A percentile compares a stretch with the other conserved stretches of the same genome.
Evolutionary conservation across 2,888 invertebrate genomes (phyloP).

Genomic region (Conistra vaccinii): DNA sequence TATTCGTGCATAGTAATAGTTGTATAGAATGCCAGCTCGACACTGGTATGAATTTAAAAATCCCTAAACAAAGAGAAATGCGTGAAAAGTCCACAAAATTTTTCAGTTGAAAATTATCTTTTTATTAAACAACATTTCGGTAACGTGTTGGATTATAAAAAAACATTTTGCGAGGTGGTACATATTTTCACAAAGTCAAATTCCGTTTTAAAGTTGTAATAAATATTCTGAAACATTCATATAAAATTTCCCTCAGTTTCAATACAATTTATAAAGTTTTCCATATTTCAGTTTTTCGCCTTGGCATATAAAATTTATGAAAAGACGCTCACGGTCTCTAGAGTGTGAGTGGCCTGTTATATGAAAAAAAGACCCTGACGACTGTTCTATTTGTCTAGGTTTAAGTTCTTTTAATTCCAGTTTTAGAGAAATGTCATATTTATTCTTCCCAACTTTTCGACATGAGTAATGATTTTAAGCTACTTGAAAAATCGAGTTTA

Average conservation of each 20-base stretch:
- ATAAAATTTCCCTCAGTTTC: constrained; percentile 39
- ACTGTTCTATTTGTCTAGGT: constrained; percentile 50
- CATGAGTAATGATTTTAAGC: constrained; percentile 39
- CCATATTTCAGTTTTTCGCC: constrained; percentile 53
- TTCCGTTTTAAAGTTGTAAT: constrained; percentile 22
- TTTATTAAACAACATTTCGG: constrained; percentile 3
- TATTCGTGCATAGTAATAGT: constrained; percentile 29
- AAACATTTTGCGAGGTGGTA: background rate
- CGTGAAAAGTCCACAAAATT: background rate
- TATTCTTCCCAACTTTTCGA: constrained; percentile 22
- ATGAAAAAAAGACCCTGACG: constrained; percentile 39
- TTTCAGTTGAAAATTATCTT: background rate
- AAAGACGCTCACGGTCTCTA: constrained; percentile 53
- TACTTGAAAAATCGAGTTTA: constrained; percentile 40
- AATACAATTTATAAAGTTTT: constrained; percentile 58
- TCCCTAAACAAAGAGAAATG: constrained; percentile 16
- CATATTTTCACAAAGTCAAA: background rate
- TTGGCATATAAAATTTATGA: constrained; percentile 62
- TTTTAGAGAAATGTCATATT: constrained; percentile 33
- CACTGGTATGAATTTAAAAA: constrained; percentile 21
- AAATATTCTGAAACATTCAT: constrained; percentile 38
- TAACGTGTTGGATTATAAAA: background rate
- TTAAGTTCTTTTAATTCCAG: constrained; percentile 39
- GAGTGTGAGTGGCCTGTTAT: constrained; percentile 51
- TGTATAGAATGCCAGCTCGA: constrained; percentile 15